Evolutionary conservation across 1,140 invertebrate genomes (phyloP).

Genomic region (Lasaia peninsularis): DNA sequence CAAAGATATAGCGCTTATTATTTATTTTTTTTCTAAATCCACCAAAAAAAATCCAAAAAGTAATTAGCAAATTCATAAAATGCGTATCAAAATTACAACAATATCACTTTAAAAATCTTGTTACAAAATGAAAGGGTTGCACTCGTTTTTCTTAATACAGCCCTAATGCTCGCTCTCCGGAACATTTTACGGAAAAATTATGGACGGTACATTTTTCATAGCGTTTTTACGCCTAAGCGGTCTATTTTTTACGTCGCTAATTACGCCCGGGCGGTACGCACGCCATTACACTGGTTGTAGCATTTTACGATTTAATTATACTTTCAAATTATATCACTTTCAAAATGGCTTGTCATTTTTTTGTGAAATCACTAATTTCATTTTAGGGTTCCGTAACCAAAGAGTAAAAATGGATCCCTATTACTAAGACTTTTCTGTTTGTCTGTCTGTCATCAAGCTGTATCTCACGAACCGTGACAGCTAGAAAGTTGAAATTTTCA

Average conservation of each 20-base stretch:
- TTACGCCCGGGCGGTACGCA: constrained; percentile 37
- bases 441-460: no score
- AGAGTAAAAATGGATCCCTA: no score
- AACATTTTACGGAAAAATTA: constrained; percentile 43
- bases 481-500: no score
- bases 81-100: neutral
- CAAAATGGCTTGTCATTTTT: neutral
- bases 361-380: no score
- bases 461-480: no score
- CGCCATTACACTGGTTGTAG: neutral
- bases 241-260: constrained; percentile 58
- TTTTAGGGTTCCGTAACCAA: no score
- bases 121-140: constrained; percentile 24
- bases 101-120: constrained; percentile 8
- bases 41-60: no score
- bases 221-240: constrained; percentile 39
- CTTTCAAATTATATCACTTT: neutral
- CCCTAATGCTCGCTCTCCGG: constrained; percentile 32
- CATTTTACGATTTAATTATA: constrained; percentile 6
- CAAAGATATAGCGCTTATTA: no score
- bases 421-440: no score
- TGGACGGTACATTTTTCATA: constrained; percentile 53
- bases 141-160: constrained; percentile 51
- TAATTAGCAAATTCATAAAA: no score
- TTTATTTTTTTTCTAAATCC: no score